Conservation (phyloP, 2,797 vertebrate species). For the Odontamblyopus rebecca region DNA sequence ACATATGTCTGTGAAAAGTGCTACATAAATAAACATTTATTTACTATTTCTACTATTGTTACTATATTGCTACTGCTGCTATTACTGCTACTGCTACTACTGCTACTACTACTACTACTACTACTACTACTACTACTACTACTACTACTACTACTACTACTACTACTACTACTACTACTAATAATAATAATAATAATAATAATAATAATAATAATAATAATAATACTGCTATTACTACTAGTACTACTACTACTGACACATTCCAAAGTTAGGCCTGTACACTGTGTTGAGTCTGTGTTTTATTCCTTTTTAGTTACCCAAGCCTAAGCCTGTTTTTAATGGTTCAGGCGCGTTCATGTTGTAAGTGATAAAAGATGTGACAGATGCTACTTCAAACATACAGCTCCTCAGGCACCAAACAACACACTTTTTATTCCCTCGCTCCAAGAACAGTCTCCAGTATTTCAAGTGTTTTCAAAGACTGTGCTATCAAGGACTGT, state of each 20-base stretch:
- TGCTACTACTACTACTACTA: too few species aligned
- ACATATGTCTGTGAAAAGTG: too few species aligned
- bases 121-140: not conserved
- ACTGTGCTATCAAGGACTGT: not conserved
- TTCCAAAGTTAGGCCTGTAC: not conserved
- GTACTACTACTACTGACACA: too few species aligned
- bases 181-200: not conserved
- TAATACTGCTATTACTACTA: not conserved
- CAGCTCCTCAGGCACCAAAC: slow-evolving; percentile 14
- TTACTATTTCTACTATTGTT: too few species aligned
- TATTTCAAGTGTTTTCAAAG: slow-evolving; percentile 18
- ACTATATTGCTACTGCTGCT: too few species aligned
- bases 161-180: not conserved
- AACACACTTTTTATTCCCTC: slow-evolving; percentile 9
- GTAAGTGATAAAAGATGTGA: slow-evolving; percentile 24
- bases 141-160: not conserved
- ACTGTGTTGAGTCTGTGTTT: too few species aligned
- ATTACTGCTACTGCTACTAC: too few species aligned
- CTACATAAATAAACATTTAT: too few species aligned
- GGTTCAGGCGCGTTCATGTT: slow-evolving; percentile 20
- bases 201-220: not conserved
- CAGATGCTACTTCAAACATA: slow-evolving; percentile 29
- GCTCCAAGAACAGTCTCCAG: slow-evolving; percentile 2
- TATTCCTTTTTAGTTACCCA: not conserved
- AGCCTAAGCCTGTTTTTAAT: not conserved